phyloP scores from a whole-genome alignment of 2,797 vertebrate species.

The Epinephelus coioides region DNA sequence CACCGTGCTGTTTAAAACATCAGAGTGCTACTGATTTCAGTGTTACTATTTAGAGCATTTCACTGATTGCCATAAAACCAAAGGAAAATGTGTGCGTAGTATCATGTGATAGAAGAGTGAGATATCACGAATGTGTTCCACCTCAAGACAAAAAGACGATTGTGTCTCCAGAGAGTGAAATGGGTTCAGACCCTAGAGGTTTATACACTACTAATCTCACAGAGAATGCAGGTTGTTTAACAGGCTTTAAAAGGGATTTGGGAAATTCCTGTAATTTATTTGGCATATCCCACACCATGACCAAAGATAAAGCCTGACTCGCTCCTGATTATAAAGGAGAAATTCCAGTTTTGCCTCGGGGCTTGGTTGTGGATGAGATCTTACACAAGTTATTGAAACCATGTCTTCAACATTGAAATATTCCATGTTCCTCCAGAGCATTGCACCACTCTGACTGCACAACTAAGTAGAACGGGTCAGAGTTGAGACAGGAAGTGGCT shows the following conservation, averaged over 20 bases:
- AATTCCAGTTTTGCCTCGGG: no score
- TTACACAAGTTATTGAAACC: background rate
- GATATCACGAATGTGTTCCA: background rate
- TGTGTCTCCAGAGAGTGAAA: slow-evolving; percentile 20
- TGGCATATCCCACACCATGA: background rate
- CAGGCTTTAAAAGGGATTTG: background rate
- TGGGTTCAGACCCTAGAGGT: background rate
- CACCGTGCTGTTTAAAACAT: no score
- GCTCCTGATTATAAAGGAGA: background rate
- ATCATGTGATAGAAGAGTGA: background rate
- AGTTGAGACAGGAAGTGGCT: background rate
- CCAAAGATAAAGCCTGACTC: background rate
- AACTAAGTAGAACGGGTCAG: background rate
- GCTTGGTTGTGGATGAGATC: no score
- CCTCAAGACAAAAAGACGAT: slow-evolving; percentile 38
- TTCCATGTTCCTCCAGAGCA: background rate
- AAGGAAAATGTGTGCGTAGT: no score
- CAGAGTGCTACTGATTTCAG: no score
- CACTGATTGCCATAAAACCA: no score
- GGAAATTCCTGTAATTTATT: background rate
- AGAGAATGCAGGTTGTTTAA: slow-evolving; percentile 23
- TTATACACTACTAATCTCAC: slow-evolving; percentile 35
- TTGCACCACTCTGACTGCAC: background rate
- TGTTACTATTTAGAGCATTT: no score
- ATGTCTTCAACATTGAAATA: no score